These are phyloP conservation scores for Zaprionus ornatus DNA, from an alignment of 1,140 invertebrate species.

Conservation along the genomic window DNA sequence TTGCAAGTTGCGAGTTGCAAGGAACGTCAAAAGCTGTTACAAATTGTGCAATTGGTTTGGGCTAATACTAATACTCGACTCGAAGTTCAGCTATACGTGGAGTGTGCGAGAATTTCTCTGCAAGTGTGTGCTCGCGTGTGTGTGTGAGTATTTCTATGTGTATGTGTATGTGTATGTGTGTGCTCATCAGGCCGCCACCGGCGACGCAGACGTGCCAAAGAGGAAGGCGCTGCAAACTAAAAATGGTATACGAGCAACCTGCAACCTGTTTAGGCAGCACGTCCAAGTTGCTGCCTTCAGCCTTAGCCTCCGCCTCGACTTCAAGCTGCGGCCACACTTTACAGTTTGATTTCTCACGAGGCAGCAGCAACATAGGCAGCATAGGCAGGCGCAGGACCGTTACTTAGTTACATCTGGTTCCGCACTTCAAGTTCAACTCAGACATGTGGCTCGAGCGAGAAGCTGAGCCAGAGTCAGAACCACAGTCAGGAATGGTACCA, in stretches of 20 bases:
- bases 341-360: slow-evolving; percentile 81
- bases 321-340: slow-evolving; percentile 67
- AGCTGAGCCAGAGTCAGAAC: not conserved
- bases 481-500: slow-evolving; percentile 6
- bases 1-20: slow-evolving; percentile 27
- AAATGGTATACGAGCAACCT: slow-evolving; percentile 77
- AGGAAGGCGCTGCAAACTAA: slow-evolving; percentile 66
- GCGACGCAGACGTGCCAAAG: slow-evolving; percentile 57
- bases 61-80: slow-evolving; percentile 60
- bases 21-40: slow-evolving; percentile 76
- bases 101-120: not conserved
- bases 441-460: slow-evolving; percentile 48
- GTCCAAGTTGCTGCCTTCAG: slow-evolving; percentile 8
- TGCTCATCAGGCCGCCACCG: slow-evolving; percentile 52
- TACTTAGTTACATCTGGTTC: slow-evolving; percentile 80
- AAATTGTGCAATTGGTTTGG: slow-evolving; percentile 81
- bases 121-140: slow-evolving; percentile 3
- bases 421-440: slow-evolving; percentile 77
- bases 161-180: slow-evolving; percentile 42
- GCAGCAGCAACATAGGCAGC: slow-evolving; percentile 46
- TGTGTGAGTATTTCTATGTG: slow-evolving; percentile 18
- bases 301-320: slow-evolving; percentile 1
- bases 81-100: not conserved
- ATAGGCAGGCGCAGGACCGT: slow-evolving; percentile 67
- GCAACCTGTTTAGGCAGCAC: slow-evolving; percentile 71